Base-by-base conservation (phyloP, 2,888 invertebrate genomes). In the Drosophila conformis region DNA sequence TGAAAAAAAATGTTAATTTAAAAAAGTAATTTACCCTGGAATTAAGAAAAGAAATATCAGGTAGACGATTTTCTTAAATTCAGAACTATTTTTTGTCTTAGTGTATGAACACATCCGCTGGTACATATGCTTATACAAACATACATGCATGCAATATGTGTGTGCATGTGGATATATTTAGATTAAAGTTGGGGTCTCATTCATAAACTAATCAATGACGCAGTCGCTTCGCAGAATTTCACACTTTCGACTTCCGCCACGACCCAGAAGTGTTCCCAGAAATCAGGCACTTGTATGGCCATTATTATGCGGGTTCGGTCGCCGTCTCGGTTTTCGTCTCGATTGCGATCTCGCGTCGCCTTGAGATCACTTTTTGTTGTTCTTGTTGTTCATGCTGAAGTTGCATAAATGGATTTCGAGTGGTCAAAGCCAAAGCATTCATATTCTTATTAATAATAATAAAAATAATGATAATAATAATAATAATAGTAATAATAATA, bases 211-310 rank as follows among this genome's bases (percentile, higher is more conserved):
- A 80, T 76, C 78, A 80, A 80, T 80, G 67, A 69, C 67, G 81
- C 52, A 53, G 61, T 53, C 78, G 59, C 46, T 81, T 81, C 77
- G 68, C 74, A 61, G 81, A 77, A 81, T 65, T 74, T 72, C 58
- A 72, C 71, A 80, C 77, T 69, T 63, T 83, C 51, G 56, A 80
- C 83, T 72, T 81, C 83, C 81, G 81, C 63, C 63, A 35, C 51
- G 60, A 48, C n/a, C 51, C 60, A 77, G 61, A 83, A 77, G 71
- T 74, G 61, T 83, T 81, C 83, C 69, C 71, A 68, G 83, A 83
- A 83, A 56, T 66, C 36, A 18, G 59, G 33, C 80, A 77, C 69
- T 77, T 77, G 62, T 52, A 49, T 54, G 36, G 13, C 33, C 69
- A 64, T 76, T 67, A 60, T 48, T 31, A 62, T 76, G 69, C 59